phyloP scores from a whole-genome alignment of 2,888 invertebrate genomes.

The Eurytoma californica region DNA sequence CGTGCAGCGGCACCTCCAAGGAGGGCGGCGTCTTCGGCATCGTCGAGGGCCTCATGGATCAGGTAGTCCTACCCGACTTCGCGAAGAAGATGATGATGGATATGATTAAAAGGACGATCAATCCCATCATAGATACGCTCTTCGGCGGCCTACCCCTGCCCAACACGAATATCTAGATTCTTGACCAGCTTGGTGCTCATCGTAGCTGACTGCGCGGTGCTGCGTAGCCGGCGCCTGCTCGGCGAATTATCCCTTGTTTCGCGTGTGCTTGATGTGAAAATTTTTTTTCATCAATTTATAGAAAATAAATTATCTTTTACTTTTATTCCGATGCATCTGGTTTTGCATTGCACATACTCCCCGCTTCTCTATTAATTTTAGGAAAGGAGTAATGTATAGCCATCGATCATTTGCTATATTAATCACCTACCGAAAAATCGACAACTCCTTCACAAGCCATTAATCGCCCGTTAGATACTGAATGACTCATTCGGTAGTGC shows the following conservation, averaged over 20 bases:
- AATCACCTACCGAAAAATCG: background rate
- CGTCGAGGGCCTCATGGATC: slow-evolving; percentile 35
- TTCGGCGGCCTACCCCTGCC: slow-evolving; percentile 57
- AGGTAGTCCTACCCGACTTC: slow-evolving; percentile 55
- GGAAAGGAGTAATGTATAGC: too few species aligned
- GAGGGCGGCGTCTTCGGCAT: slow-evolving; percentile 53
- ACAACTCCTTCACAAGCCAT: background rate
- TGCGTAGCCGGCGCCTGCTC: background rate
- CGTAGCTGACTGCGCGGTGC: background rate
- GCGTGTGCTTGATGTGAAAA: too few species aligned
- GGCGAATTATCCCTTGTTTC: background rate
- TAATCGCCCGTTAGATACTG: background rate
- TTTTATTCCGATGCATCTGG: too few species aligned
- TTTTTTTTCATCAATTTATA: background rate
- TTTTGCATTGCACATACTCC: too few species aligned
- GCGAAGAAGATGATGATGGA: slow-evolving; percentile 38
- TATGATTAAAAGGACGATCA: slow-evolving; percentile 13
- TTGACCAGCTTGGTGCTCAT: background rate
- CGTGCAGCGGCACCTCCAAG: slow-evolving; percentile 56
- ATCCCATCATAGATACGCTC: slow-evolving; percentile 54
- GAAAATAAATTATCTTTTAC: background rate
- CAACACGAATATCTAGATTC: too few species aligned
- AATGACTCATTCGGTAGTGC: background rate
- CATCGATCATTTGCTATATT: too few species aligned
- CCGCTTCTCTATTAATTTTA: too few species aligned